Evolutionary conservation across 2,113 vertebrate genomes (phyloP), one percentile per base, ranked within the genome.

Genomic region (Hystrix brachyura): DNA sequence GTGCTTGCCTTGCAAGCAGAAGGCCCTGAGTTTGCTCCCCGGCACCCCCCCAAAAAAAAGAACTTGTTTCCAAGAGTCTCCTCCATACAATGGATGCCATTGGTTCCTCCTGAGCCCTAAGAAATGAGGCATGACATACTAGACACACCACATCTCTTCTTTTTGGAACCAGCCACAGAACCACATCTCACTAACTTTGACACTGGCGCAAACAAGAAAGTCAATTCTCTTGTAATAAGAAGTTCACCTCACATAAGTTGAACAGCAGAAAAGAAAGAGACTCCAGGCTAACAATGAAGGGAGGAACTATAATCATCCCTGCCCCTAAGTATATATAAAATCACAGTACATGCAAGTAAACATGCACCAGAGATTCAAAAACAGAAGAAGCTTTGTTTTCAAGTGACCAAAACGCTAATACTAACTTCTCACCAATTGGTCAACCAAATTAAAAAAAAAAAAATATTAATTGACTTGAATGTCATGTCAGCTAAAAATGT

Each of bases 331-430:
- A 72, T 85, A 55, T 87, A 71, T 8, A 92, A 53, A 86, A 84
- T 84, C 29, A 87, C 9, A 96, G 84, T 21, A 64, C 18, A 38
- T 32, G 9, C 32, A 95, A 69, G 53, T 87, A 83, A 90, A 94
- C 27, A 19, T 6, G 74, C 3, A 18, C 5, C 38, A 78, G 10
- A 38, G 3, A 38, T 95, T 87, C 27, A 79, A 74, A 72, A 60
- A 90, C 1, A 19, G 82, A 89, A 81, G 55, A 83, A 4, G 17
- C 5, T 89, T 79, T 84, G 27, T 53, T 92, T 55, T 43, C n/a
- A 78, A 94, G 62, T 65, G 72, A 71, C 27, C 13, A 87, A 67
- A 95, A 85, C 38, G 80, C 19, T 14, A 29, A 48, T 51, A n/a
- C 9, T 43, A 27, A 90, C 19, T 82, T 84, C 43, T 82, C 13